Evolutionary conservation across 2,888 invertebrate genomes (phyloP), one percentile per base, ranked within the genome.

Genomic region (Acleris holmiana): DNA sequence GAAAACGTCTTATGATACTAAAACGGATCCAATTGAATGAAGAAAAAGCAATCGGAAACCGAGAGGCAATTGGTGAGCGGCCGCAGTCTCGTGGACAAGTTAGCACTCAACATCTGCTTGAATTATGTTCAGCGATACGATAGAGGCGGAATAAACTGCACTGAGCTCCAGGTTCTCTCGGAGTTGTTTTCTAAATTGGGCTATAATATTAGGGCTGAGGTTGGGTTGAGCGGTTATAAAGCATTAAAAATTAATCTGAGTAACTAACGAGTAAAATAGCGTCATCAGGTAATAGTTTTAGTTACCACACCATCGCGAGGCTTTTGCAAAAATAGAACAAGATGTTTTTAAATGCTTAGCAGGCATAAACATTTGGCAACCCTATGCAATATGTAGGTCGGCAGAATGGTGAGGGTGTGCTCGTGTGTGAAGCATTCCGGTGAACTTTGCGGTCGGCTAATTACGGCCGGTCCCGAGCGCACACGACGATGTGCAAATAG

Each of bases 361-460:
- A n/a, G 19, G 35, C 13, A 35, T 25, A 58, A 58, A 53, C 40
- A 58, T 58, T 54, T 63, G 69, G 70, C 73, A 71, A 66, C 68
- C 76, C 74, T 77, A 80, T 79, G 77, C 77, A 79, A 76, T 76
- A 78, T 73, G 74, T 77, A 75, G 69, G 73, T 74, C 71, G 73
- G 72, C 68, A 68, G 71, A 71, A 71, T 69, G 70, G 69, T 74
- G 71, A 78, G 81, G 78, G 69, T 70, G 73, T 81, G 78, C 78
- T 75, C 74, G 76, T 78, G 81, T 78, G 54, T 68, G 72, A 70
- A 82, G 79, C 79, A 82, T 83, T 78, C 82, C 79, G 78, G 75
- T 76, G 79, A 88, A 87, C 79, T 86, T 84, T 85, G 86, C 82
- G 86, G 84, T 74, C 78, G 76, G 80, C 84, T 88, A 88, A 88